Percentiles rank a stretch among this genome's conserved stretches.
phyloP scores from a whole-genome alignment of 2,113 vertebrate species.

The Coptodon bakossiorum region DNA sequence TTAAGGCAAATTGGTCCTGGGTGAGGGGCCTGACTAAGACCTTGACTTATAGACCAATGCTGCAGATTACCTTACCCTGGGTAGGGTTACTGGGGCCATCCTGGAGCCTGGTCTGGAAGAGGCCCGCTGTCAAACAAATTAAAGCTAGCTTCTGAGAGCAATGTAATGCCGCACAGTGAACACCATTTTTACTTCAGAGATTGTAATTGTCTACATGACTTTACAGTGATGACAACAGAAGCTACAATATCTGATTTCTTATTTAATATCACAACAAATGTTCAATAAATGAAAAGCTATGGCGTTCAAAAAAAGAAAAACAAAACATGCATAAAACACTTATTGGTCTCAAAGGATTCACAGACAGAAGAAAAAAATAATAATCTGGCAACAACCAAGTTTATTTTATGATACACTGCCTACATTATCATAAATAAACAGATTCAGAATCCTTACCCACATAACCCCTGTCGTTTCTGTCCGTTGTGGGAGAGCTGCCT shows the following conservation, averaged over 20 bases:
- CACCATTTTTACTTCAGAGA: neutral
- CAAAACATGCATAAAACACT: neutral
- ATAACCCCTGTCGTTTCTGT: slow-evolving; percentile 52
- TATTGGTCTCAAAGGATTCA: neutral
- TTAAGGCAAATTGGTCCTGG: neutral
- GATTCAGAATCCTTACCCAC: slow-evolving; percentile 66
- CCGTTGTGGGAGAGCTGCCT: slow-evolving; percentile 52
- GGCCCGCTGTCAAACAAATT: neutral
- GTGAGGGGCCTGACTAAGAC: neutral
- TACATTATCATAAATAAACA: slow-evolving; percentile 69
- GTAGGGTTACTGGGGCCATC: neutral
- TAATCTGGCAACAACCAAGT: slow-evolving; percentile 30
- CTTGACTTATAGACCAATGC: neutral
- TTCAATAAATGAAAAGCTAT: neutral
- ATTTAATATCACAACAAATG: neutral
- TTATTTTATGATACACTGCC: slow-evolving; percentile 66
- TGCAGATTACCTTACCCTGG: neutral
- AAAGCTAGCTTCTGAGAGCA: neutral
- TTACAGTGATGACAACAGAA: neutral
- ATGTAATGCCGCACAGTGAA: neutral
- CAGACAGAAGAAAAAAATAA: neutral
- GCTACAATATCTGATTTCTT: neutral
- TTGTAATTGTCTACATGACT: neutral
- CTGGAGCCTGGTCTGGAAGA: neutral
- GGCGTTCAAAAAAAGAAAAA: neutral